These are phyloP conservation scores for Falco columbarius DNA, from an alignment of 2,797 vertebrate genomes.

Conservation along the genomic window DNA sequence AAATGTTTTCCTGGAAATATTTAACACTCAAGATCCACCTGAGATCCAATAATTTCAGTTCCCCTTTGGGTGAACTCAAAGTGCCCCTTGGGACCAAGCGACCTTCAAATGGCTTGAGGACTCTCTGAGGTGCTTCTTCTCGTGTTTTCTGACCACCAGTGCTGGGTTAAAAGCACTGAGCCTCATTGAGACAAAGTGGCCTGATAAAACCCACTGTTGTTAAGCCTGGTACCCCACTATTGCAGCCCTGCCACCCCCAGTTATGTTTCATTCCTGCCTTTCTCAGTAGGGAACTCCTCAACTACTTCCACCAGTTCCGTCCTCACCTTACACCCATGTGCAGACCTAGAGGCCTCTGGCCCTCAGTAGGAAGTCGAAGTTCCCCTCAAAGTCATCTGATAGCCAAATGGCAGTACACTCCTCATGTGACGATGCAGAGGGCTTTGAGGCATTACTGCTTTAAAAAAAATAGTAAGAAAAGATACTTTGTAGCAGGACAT, in stretches of 20 bases:
- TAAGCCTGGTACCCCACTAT: neutral
- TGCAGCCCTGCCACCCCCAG: neutral
- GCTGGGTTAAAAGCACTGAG: neutral
- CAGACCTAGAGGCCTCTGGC: neutral
- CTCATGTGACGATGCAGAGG: neutral
- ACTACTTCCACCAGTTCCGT: neutral
- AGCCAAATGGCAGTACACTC: neutral
- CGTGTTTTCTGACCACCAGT: neutral
- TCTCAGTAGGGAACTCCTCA: neutral
- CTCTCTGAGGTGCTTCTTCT: neutral
- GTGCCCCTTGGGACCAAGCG: neutral
- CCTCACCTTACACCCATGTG: neutral
- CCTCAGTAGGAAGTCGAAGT: neutral
- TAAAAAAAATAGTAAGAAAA: neutral
- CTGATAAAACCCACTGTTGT: neutral
- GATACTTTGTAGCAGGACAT: neutral
- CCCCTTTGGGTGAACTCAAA: neutral
- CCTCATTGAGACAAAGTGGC: rapidly evolving
- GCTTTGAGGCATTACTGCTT: neutral
- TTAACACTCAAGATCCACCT: neutral
- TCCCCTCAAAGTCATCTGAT: neutral
- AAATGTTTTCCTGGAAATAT: neutral
- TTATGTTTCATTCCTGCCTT: neutral
- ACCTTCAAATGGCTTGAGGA: neutral
- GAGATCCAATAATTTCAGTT: neutral